Evolutionary conservation across 2,113 vertebrate genomes (phyloP).

Genomic region (Platichthys stellatus): DNA sequence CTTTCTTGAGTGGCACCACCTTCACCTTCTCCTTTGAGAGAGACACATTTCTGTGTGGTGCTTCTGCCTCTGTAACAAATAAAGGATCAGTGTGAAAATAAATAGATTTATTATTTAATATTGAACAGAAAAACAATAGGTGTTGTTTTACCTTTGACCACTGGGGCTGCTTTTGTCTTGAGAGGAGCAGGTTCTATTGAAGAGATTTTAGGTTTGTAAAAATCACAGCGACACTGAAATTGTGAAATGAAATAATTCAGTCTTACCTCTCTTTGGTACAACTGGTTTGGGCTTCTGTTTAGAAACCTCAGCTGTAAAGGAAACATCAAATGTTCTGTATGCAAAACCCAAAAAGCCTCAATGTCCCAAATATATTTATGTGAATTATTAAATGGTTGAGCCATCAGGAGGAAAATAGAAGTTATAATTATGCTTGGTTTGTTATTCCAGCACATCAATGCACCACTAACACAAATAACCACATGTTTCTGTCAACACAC

Average conservation of each 20-base stretch:
- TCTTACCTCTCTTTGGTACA: constrained; percentile 48
- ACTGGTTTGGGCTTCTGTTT: constrained; percentile 52
- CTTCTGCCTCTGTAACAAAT: constrained; percentile 41
- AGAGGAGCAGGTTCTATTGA: constrained; percentile 36
- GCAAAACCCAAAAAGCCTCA: background rate
- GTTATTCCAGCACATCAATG: background rate
- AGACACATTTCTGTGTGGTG: constrained; percentile 52
- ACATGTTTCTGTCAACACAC: background rate
- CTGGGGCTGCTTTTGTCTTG: constrained; percentile 40
- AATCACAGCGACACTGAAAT: background rate
- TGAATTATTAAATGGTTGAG: constrained; percentile 1
- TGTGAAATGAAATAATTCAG: background rate
- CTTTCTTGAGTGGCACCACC: constrained; percentile 63
- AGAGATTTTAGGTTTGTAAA: constrained; percentile 11
- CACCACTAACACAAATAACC: background rate
- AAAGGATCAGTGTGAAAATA: accelerated
- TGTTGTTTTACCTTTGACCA: constrained; percentile 45
- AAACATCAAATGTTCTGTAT: background rate
- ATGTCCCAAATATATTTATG: too few species aligned
- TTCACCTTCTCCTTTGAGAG: constrained; percentile 64
- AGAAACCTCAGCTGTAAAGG: constrained; percentile 36
- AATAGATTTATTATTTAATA: background rate
- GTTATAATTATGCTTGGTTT: too few species aligned
- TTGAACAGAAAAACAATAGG: background rate
- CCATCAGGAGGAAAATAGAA: background rate